These are phyloP conservation scores for Siniperca undulata DNA, from an alignment of 2,797 vertebrate genomes.

Conservation along the genomic window DNA sequence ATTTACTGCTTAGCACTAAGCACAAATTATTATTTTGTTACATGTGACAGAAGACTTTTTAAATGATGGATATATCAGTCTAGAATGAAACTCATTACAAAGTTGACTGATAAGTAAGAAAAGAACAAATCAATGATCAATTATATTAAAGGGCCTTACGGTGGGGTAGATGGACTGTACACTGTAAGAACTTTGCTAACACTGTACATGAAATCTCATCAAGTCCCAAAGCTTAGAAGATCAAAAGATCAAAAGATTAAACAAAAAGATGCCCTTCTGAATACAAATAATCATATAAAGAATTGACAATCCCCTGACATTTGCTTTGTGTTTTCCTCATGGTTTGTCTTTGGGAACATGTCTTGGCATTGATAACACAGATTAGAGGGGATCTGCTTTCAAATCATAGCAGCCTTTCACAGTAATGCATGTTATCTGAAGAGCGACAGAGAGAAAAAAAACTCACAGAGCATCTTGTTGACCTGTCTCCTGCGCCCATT, in stretches of 20 bases:
- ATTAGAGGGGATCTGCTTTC: conserved; percentile 38
- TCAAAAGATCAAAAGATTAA: no score
- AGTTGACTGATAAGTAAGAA: background rate
- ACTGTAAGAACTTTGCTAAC: background rate
- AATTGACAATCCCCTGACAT: background rate
- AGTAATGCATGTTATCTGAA: background rate
- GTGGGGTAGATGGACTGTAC: background rate
- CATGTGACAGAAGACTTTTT: no score
- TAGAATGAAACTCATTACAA: background rate
- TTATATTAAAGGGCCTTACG: background rate
- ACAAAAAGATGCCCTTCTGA: background rate
- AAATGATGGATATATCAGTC: background rate
- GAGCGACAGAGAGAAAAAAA: background rate
- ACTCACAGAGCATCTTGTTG: conserved; percentile 89
- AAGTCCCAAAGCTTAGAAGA: background rate
- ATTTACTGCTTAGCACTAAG: background rate
- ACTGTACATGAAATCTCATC: background rate
- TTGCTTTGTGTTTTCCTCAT: conserved; percentile 19
- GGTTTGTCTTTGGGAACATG: conserved; percentile 20
- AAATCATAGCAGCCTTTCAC: background rate
- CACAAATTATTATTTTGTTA: background rate
- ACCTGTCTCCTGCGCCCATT: conserved; percentile 83
- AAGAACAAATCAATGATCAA: background rate
- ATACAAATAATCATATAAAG: conserved; percentile 37
- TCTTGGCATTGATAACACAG: conserved; percentile 25